phyloP scores from a whole-genome alignment of 2,113 vertebrate genomes.

The Tragulus kanchil region DNA sequence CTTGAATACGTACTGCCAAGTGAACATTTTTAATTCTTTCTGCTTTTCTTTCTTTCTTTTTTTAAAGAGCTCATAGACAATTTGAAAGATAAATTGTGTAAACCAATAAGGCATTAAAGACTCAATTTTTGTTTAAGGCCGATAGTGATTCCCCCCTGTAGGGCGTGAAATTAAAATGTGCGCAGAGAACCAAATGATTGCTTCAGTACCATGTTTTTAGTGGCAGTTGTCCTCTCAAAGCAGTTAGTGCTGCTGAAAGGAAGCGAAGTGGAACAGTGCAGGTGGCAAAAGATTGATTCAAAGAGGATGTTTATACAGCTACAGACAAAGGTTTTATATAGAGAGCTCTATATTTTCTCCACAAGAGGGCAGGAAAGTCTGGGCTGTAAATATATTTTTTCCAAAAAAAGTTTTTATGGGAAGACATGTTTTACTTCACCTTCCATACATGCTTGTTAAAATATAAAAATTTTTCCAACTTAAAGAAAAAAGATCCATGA shows the following conservation, averaged over 20 bases:
- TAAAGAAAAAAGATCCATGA: neutral
- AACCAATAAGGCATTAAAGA: slow-evolving; percentile 78
- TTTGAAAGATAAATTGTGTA: slow-evolving; percentile 73
- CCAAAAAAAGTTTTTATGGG: neutral
- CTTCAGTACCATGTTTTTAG: slow-evolving; percentile 27
- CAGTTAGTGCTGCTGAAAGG: slow-evolving; percentile 42
- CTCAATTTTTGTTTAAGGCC: slow-evolving; percentile 82
- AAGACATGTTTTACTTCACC: neutral
- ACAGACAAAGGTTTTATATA: too few species aligned
- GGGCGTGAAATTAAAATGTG: slow-evolving; percentile 83
- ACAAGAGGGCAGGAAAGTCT: slow-evolving; percentile 69
- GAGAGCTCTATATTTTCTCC: slow-evolving; percentile 60
- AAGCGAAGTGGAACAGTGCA: slow-evolving; percentile 52
- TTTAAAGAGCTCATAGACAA: slow-evolving; percentile 30
- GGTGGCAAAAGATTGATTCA: slow-evolving; percentile 58
- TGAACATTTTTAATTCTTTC: neutral
- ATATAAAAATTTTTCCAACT: neutral
- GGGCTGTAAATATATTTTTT: neutral
- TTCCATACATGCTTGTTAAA: slow-evolving; percentile 49
- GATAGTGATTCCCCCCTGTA: slow-evolving; percentile 56
- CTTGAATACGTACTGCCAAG: neutral
- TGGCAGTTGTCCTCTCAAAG: slow-evolving; percentile 50
- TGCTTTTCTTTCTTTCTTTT: neutral
- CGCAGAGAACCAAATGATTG: slow-evolving; percentile 69
- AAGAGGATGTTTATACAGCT: too few species aligned